Evolutionary conservation across 2,797 vertebrate genomes (phyloP).

Genomic region (Eulemur rubriventer): DNA sequence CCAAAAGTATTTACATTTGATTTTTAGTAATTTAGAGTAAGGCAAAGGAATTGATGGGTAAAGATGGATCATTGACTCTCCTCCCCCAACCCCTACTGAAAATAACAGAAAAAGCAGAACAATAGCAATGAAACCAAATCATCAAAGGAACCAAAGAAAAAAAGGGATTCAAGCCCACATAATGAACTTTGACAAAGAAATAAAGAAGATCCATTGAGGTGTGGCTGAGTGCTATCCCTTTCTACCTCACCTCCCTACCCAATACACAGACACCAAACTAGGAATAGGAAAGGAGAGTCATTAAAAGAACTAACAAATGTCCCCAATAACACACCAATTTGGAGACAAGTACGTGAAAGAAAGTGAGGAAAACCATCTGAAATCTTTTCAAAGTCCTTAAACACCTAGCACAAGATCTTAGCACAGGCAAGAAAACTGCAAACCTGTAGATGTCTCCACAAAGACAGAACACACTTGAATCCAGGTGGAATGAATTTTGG

Average conservation of each 20-base stretch:
- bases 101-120: background rate
- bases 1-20: background rate
- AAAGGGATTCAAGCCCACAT: background rate
- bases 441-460: background rate
- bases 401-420: background rate
- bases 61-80: background rate
- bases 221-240: background rate
- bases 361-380: background rate
- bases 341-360: background rate
- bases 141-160: background rate
- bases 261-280: background rate
- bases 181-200: background rate
- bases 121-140: background rate
- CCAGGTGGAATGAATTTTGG: background rate
- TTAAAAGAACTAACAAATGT: background rate
- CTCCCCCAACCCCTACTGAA: background rate
- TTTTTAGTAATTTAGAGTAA: background rate
- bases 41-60: background rate
- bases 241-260: accelerated
- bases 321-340: background rate
- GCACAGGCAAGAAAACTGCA: background rate
- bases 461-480: background rate
- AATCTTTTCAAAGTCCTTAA: background rate
- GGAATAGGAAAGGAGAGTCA: background rate
- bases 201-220: background rate